A percentile compares a stretch with the other conserved stretches of the same genome.
phyloP scores from a whole-genome alignment of 2,113 vertebrate species.

The Caloenas nicobarica region DNA sequence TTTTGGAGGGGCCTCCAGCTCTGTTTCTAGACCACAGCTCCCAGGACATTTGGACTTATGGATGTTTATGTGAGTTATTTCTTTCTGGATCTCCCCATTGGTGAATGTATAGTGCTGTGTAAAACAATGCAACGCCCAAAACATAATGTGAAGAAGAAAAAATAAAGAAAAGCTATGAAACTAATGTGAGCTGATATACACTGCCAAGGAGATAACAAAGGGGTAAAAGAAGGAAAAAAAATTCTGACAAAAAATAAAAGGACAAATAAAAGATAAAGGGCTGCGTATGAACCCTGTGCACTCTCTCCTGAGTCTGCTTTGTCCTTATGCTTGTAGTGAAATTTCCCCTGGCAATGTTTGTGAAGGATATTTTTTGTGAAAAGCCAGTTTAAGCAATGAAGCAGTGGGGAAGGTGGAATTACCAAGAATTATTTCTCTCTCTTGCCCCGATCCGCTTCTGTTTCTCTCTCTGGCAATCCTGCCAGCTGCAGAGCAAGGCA shows the following conservation, averaged over 20 bases:
- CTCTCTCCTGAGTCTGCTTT: background rate
- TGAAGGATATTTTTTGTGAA: background rate
- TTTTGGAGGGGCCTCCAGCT: background rate
- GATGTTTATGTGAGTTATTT: background rate
- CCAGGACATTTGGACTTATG: background rate
- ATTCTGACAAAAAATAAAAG: constrained; percentile 22
- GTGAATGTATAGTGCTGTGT: background rate
- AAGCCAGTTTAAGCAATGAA: constrained; percentile 7
- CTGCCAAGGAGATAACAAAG: background rate
- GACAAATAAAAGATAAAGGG: background rate
- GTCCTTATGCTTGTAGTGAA: background rate
- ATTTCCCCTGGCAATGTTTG: background rate
- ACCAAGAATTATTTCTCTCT: background rate
- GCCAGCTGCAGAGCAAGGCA: background rate
- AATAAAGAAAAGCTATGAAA: background rate
- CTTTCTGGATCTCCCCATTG: background rate
- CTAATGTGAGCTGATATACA: background rate
- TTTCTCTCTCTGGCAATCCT: background rate
- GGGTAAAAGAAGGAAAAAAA: background rate
- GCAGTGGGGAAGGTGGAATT: background rate
- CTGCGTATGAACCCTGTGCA: background rate
- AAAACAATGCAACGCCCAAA: background rate
- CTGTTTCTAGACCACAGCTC: background rate
- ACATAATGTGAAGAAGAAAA: background rate
- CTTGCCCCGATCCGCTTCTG: background rate